These are phyloP conservation scores for Muscicapa comitata DNA, from an alignment of 2,797 vertebrate species.

Conservation along the genomic window DNA sequence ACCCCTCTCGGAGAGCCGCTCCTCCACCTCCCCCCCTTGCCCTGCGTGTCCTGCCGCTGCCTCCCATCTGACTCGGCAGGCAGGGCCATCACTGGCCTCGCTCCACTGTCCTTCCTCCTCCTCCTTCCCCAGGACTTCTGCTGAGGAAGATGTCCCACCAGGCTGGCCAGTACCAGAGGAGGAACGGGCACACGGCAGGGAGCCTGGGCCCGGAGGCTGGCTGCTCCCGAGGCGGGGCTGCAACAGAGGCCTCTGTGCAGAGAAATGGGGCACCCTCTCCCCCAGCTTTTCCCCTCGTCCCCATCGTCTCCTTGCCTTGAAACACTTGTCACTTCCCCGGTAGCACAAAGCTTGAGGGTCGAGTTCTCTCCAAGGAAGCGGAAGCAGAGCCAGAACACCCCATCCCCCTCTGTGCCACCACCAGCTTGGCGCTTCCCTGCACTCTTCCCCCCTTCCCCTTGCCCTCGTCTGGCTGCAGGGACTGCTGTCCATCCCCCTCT, in stretches of 20 bases:
- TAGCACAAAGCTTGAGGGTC: constrained; percentile 40
- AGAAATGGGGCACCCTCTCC: constrained; percentile 23
- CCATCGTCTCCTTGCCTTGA: not conserved
- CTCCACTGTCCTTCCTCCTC: constrained; percentile 38
- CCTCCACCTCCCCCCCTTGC: constrained; percentile 22
- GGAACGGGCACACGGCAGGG: constrained; percentile 44
- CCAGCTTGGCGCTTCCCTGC: not conserved
- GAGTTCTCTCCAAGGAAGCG: not conserved
- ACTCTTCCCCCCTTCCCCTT: not conserved
- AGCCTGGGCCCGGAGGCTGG: constrained; percentile 14
- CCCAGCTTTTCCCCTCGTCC: not conserved
- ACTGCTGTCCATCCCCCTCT: not conserved
- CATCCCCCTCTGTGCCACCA: not conserved
- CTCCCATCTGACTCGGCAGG: constrained; percentile 50
- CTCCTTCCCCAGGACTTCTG: constrained; percentile 47
- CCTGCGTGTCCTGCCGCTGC: constrained; percentile 49
- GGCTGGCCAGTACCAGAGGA: constrained; percentile 68
- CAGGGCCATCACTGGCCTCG: constrained; percentile 35
- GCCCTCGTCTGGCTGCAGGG: not conserved
- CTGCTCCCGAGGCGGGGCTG: not conserved
- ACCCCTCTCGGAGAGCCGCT: constrained; percentile 69
- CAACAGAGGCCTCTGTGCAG: constrained; percentile 14
- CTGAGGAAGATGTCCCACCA: constrained; percentile 53
- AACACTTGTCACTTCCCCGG: constrained; percentile 43
- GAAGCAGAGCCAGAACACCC: constrained; percentile 12